These are phyloP conservation scores for Cinclus cinclus DNA, from an alignment of 2,113 vertebrate species.

Conservation along the genomic window DNA sequence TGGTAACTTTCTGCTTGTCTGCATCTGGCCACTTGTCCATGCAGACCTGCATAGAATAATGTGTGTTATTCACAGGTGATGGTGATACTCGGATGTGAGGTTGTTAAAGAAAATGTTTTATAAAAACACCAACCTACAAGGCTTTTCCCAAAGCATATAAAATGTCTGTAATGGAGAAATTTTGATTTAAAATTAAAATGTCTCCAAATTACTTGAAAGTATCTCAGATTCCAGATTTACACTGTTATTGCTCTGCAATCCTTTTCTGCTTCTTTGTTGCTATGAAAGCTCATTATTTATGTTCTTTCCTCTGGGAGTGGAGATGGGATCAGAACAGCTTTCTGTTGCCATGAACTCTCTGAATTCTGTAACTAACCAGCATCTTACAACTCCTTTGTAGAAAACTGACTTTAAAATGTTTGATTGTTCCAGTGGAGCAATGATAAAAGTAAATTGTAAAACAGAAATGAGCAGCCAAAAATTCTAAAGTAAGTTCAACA, in stretches of 20 bases:
- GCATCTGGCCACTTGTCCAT: not conserved
- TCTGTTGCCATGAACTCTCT: not conserved
- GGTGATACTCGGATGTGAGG: not conserved
- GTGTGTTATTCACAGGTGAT: not conserved
- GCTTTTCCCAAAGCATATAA: not conserved
- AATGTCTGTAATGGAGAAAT: not conserved
- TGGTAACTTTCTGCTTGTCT: not conserved
- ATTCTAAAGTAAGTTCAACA: not conserved
- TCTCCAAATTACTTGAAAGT: not conserved
- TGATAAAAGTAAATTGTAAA: not conserved
- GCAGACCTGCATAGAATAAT: not conserved
- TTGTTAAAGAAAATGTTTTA: not conserved
- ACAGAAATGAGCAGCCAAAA: not conserved
- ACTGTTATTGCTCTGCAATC: not conserved
- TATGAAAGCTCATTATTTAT: not conserved
- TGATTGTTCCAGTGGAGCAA: not conserved
- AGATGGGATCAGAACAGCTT: not conserved
- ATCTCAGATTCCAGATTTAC: not conserved
- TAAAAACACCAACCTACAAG: not conserved
- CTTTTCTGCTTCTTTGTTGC: not conserved
- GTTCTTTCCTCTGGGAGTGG: not conserved
- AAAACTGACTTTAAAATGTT: not conserved
- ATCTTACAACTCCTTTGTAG: not conserved
- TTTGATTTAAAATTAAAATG: not conserved
- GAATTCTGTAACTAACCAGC: not conserved